Evolutionary conservation across 2,888 invertebrate genomes (phyloP), one percentile per base, ranked within the genome.

Genomic region (Noctua janthe): DNA sequence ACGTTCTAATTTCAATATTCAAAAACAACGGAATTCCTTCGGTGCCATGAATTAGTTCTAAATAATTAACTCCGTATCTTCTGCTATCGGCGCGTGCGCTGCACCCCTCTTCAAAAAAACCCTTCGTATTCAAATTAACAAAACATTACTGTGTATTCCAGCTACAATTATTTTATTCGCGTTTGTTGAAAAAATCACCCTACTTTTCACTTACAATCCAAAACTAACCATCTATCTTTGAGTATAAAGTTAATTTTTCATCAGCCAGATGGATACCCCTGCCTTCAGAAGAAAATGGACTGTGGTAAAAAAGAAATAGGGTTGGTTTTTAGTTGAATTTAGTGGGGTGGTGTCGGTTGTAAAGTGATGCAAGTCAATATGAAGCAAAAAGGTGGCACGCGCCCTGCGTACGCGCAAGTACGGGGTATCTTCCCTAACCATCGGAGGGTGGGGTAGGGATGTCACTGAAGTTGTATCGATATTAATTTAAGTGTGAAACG

Each of bases 311-410:
- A 0, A 0, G 0, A 0, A 0, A n/a, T 91, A 92, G 56, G 79
- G 90, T 90, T 87, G n/a, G 49, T 80, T 88, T 82, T 87, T 7
- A 2, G 6, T 84, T 92, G 10, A 0, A 1, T 5, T 77, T 54
- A 0, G 5, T 49, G 7, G n/a, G 59, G 80, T 82, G 78, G 75
- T 64, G 90, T 91, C 91, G 88, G 92, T 93, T 94, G 92, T 91
- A 91, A 90, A 92, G 92, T 92, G 93, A 91, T 86, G 94, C 93
- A 94, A 94, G 95, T 95, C 93, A 94, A 95, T 94, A 94, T 92
- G 93, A 94, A 95, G 94, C 94, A 96, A 97, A 97, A 97, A 96
- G 95, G 95, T 95, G 96, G 97, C 97, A 97, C 97, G 97, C 95
- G 97, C 95, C 95, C 94, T 92, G 93, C 93, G 95, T 94, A 93